These are phyloP conservation scores for Drosophila seguyi DNA, from an alignment of 1,140 invertebrate species.

Conservation along the genomic window DNA sequence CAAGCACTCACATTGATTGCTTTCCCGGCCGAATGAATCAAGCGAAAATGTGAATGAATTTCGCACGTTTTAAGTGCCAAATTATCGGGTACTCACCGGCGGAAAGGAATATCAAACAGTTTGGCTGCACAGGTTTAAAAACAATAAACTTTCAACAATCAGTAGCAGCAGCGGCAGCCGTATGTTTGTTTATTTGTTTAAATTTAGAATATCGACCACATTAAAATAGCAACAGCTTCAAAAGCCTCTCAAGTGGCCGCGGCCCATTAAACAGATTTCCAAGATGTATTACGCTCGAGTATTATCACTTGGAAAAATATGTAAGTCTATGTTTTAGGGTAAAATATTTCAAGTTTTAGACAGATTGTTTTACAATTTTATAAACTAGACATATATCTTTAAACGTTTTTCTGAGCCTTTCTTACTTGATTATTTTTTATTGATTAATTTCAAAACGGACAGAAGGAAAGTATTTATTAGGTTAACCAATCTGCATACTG, in stretches of 20 bases:
- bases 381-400: not conserved
- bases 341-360: not conserved
- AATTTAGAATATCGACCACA: slow-evolving; percentile 83
- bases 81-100: slow-evolving; percentile 70
- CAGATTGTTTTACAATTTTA: not conserved
- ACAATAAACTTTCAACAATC: slow-evolving; percentile 79
- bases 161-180: slow-evolving; percentile 24
- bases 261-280: slow-evolving; percentile 74
- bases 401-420: not conserved
- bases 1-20: slow-evolving; percentile 55
- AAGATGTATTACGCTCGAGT: slow-evolving; percentile 73
- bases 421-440: too few species aligned
- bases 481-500: too few species aligned
- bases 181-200: slow-evolving; percentile 80
- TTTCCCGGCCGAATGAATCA: slow-evolving; percentile 51
- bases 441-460: too few species aligned
- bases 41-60: slow-evolving; percentile 69
- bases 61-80: slow-evolving; percentile 71
- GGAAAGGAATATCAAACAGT: slow-evolving; percentile 65
- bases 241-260: slow-evolving; percentile 75
- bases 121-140: slow-evolving; percentile 70
- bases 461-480: too few species aligned
- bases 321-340: not conserved
- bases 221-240: slow-evolving; percentile 81
- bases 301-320: slow-evolving; percentile 15